phyloP scores from a whole-genome alignment of 2,888 invertebrate genomes.

The Eugnorisma glareosa region DNA sequence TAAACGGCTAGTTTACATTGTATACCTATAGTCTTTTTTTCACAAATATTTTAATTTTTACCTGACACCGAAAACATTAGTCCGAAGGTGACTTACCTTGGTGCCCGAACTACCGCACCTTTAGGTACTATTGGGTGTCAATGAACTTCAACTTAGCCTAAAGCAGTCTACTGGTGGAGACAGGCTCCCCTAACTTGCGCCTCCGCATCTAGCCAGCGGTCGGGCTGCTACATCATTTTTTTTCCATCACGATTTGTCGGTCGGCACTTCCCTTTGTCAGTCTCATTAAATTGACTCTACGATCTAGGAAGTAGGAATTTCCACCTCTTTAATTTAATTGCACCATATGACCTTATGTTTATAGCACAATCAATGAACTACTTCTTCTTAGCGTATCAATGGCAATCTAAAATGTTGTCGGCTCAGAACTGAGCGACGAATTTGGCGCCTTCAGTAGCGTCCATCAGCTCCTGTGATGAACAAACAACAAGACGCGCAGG shows the following conservation, averaged over 20 bases:
- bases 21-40: too few species aligned
- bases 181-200: background rate
- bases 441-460: too few species aligned
- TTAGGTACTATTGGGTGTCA: background rate
- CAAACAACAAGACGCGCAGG: too few species aligned
- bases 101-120: background rate
- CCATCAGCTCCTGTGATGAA: too few species aligned
- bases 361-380: background rate
- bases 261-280: background rate
- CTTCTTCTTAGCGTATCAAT: background rate
- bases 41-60: too few species aligned
- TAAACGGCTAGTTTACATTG: too few species aligned
- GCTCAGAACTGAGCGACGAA: background rate
- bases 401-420: background rate
- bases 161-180: background rate
- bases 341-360: background rate
- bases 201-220: background rate
- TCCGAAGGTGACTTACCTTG: background rate
- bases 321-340: background rate
- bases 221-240: too few species aligned
- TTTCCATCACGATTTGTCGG: background rate
- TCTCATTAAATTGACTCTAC: background rate
- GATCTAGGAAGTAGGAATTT: background rate
- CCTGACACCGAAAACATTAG: background rate
- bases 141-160: background rate